Evolutionary conservation across 2,113 vertebrate species (phyloP), one percentile per base, ranked within the genome.

Genomic region (Ancistrus triradiatus): DNA sequence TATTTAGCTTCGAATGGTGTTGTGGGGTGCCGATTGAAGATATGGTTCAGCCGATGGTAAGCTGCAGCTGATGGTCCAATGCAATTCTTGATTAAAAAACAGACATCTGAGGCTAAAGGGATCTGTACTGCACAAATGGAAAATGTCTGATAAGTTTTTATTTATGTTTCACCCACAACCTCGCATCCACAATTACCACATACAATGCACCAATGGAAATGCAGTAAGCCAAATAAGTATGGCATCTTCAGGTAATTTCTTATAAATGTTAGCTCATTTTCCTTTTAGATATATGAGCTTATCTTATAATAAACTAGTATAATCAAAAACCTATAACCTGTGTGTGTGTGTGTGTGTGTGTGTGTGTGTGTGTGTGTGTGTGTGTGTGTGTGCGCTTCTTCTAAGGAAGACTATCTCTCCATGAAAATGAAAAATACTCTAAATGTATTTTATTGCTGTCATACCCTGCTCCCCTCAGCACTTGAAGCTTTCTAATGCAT

Each of bases 401-500:
- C 70, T 35, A n/a, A 63, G 70, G 73, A 57, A 70, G 64, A 68
- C 62, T 72, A 66, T 65, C 59, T 52, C 69, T 71, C 59, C 43
- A 57, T 72, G 52, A 46, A 69, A 72, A 74, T 69, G 69, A 74
- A 77, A 77, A 72, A 77, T 59, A 56, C 52, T 66, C 66, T 17
- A 60, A 77, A 56, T 66, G 68, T 63, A 65, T 43, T 56, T 71
- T 73, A 70, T 68, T 75, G 70, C 65, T 42, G 15, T 63, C 31
- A 48, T 64, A 56, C 59, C 56, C 38, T 3, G 43, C 27, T 60
- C 72, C 47, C 65, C 50, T 59, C 33, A 63, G 58, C 66, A 70
- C 69, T 70, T 63, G 66, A 57, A 71, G 58, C 62, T n/a, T n/a
- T n/a, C n/a, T 66, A 67, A 74, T 64, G 61, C 52, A 76, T 72